Conservation (phyloP, 2,113 vertebrate genomes). For the Malurus alboscapulatus region DNA sequence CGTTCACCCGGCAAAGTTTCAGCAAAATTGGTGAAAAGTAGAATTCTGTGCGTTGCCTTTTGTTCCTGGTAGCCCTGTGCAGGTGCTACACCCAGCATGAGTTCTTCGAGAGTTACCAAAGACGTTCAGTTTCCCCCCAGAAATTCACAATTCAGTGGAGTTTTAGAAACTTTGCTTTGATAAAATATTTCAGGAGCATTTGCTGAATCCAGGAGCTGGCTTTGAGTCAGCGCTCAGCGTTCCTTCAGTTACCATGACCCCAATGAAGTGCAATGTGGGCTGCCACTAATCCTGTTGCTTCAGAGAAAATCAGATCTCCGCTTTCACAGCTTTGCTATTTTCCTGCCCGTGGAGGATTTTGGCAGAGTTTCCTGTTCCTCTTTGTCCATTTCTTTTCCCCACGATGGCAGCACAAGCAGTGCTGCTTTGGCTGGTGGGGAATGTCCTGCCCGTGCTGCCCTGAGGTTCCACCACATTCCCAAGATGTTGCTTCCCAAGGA, state of each 20-base stretch:
- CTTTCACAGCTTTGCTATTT: constrained; percentile 6
- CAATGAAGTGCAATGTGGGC: background rate
- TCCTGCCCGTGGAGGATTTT: background rate
- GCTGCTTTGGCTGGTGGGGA: background rate
- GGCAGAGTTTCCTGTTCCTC: background rate
- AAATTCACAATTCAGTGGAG: background rate
- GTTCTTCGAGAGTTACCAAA: background rate
- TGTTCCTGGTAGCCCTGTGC: background rate
- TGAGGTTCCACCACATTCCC: background rate
- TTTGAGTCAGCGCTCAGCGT: background rate
- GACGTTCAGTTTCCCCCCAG: background rate
- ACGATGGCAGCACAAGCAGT: background rate
- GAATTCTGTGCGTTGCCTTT: rapidly evolving
- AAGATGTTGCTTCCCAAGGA: background rate
- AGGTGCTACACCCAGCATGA: background rate
- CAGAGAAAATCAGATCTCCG: background rate
- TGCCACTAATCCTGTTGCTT: background rate
- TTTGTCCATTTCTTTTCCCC: background rate
- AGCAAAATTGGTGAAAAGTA: background rate
- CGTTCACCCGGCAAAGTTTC: background rate
- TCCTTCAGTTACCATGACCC: background rate
- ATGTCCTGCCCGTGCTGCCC: background rate
- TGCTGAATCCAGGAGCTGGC: background rate
- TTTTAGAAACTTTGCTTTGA: background rate
- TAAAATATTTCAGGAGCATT: background rate